A percentile compares a stretch with the other conserved stretches of the same genome.
phyloP scores from a whole-genome alignment of 2,113 vertebrate species.

The Sceloporus undulatus region DNA sequence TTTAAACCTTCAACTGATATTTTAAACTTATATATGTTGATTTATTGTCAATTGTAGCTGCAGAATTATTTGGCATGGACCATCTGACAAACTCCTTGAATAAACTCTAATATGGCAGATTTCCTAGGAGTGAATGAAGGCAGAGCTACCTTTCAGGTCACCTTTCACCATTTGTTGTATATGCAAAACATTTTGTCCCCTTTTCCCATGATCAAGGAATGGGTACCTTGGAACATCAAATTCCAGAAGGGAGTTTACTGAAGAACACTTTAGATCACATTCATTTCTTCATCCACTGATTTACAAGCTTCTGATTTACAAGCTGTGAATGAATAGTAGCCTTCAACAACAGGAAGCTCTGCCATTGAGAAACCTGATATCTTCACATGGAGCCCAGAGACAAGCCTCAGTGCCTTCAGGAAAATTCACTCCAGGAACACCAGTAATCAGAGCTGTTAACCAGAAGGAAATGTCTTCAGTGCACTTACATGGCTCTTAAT shows the following conservation, averaged over 20 bases:
- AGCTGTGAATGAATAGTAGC: conserved; percentile 87
- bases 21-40: neutral
- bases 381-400: conserved; percentile 81
- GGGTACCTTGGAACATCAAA: conserved; percentile 71
- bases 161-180: conserved; percentile 64
- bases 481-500: conserved; percentile 85
- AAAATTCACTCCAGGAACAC: conserved; percentile 81
- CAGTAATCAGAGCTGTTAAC: conserved; percentile 84
- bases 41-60: neutral
- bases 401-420: conserved; percentile 77
- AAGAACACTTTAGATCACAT: conserved; percentile 80
- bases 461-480: conserved; percentile 88
- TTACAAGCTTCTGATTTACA: conserved; percentile 88
- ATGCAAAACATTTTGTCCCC: conserved; percentile 72
- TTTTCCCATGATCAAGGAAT: conserved; percentile 72
- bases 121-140: conserved; percentile 56
- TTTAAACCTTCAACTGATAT: conserved; percentile 10
- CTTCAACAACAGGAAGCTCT: conserved; percentile 85
- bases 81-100: conserved; percentile 47
- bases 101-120: conserved; percentile 46
- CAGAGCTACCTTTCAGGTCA: conserved; percentile 60
- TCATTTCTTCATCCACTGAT: conserved; percentile 82
- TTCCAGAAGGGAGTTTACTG: conserved; percentile 78
- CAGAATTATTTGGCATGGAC: neutral
- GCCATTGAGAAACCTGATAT: conserved; percentile 81